Base-by-base conservation (phyloP, 1,140 invertebrate genomes). In the Amphibalanus amphitrite region DNA sequence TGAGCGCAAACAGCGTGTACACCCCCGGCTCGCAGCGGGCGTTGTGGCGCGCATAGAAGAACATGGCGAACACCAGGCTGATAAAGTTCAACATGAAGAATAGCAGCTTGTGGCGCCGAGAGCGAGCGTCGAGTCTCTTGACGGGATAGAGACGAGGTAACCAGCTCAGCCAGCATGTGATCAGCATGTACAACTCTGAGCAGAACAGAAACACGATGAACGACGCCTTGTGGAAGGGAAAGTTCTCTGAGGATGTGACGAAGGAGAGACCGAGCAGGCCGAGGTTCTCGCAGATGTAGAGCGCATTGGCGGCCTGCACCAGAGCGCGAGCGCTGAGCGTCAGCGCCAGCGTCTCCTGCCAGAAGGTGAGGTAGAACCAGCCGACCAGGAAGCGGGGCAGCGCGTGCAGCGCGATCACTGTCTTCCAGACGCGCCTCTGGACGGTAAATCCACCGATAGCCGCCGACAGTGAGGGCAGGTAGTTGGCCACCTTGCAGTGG, bases 1-100 rank as follows among this genome's bases (percentile, higher is more conserved):
- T 88, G 20, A 95, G 82, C 15, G 94, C 93, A 83, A 98, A 98
- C 79, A 92, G 81, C 10, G 94, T 93, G 83, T 98, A 98, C 70
- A 96, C 92, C 92, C 91, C 89, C 70, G 90, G 86, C 84, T 97
- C 94, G 82, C 95, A 97, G 75, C 90, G 88, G 40, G 84, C 83
- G 82, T 97, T 97, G 78, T 97, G 95, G 75, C 94, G 85, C 74
- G 92, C 84, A 78, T 93, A 98, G 77, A 92, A 93, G 80, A 95
- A 96, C 69, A 88, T 86, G 26, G 93, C 91, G 72, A 88, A 79
- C 25, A 88, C 75, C 81, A 94, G 90, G 73, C 87, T 86, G n/a
- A 83, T 77, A 23, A 93, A 81, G 82, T 95, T 96, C 3, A 88
- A 82, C 30, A 86, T 77, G 75, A 92, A 86, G 69, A 90, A 82